Base-by-base conservation (phyloP, 2,113 vertebrate genomes). In the Ahaetulla prasina region DNA sequence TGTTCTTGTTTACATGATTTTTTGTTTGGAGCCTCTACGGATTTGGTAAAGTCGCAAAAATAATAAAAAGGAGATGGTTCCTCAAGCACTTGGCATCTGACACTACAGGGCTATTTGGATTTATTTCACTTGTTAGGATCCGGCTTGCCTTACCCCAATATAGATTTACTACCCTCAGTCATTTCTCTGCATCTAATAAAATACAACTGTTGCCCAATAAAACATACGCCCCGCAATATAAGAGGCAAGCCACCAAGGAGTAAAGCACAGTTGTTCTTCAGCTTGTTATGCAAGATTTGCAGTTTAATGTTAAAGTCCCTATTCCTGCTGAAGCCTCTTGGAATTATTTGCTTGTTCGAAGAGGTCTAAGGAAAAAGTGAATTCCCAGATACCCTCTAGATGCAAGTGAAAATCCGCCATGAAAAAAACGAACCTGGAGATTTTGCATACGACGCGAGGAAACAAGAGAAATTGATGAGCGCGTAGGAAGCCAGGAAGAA, bases 391-490 rank as follows among this genome's bases (percentile, higher is more conserved):
- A 22, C 35, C 49, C 74, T 6, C 14, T 74, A 43, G 91, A 68
- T 30, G 85, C 8, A 30, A 68, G 8, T 14, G 49, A 22, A 87
- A 89, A 50, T 25, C 57, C 30, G 16, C 53, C 88, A 93, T 84
- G 47, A 93, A 91, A 93, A 91, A 88, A 39, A 96, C 98, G 96
- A 93, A 99, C 99, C 99, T 98, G 99, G 99, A 95, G 99, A 99
- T 96, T 99, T 99, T 96, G 99, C 99, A 0, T 98, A 99, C 4
- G 99, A 99, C 18, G 99, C 99, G 22, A 99, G 99, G 96, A 99
- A 99, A 94, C 99, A 99, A 96, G 99, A 99, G 97, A 99, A 99
- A 95, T 99, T 99, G 97, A 99, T 99, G 95, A 99, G 98, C 3
- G 99, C 99, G 0, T 99, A 99, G 0, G 99, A 99, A 85, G 99